Conservation (phyloP, 2,797 vertebrate species). For the Tenualosa thibaudeaui region DNA sequence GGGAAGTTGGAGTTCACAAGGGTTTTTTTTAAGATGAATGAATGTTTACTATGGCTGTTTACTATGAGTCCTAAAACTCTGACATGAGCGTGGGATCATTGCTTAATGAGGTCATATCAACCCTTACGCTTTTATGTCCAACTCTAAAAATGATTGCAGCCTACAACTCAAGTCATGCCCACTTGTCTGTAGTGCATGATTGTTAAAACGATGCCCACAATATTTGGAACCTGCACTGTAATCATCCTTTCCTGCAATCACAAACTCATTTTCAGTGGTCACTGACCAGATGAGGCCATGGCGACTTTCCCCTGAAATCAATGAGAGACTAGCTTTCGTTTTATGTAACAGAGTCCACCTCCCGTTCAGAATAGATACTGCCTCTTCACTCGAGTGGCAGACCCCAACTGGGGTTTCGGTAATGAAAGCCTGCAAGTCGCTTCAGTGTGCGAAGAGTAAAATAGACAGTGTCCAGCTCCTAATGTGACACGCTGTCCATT, state of each 20-base stretch:
- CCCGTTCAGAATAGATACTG: neutral
- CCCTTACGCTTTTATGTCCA: neutral
- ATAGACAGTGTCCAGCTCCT: neutral
- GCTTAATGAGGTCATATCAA: neutral
- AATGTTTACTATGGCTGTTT: neutral
- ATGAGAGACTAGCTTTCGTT: neutral
- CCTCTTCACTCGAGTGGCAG: neutral
- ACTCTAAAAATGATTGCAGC: neutral
- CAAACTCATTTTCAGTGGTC: neutral
- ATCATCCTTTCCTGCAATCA: neutral
- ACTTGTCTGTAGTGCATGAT: neutral
- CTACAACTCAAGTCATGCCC: neutral
- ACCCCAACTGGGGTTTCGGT: neutral
- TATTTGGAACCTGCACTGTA: neutral
- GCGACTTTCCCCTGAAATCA: neutral
- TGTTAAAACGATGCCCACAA: neutral
- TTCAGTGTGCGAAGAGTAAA: neutral
- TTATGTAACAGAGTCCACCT: neutral
- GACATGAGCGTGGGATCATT: neutral
- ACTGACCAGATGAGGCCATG: neutral
- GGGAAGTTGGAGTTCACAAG: neutral
- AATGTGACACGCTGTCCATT: conserved; percentile 10
- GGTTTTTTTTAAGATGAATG: neutral
- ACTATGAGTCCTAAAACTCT: neutral
- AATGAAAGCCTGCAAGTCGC: neutral